These are phyloP conservation scores for Callipepla californica DNA, from an alignment of 2,113 vertebrate genomes.

Conservation along the genomic window DNA sequence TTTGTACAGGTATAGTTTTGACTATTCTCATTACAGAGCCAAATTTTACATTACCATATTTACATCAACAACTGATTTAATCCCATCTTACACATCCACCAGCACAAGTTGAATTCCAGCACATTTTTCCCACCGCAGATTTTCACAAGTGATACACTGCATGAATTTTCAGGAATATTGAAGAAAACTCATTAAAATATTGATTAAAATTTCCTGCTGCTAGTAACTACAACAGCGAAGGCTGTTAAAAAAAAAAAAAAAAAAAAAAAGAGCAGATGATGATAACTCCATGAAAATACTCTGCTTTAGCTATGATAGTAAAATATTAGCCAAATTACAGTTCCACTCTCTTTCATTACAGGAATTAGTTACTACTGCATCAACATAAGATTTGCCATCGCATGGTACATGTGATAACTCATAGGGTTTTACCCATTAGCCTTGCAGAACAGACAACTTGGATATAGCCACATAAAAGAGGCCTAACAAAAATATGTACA, in stretches of 20 bases:
- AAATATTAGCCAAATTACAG: not conserved
- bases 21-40: not conserved
- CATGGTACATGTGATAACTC: fast-evolving
- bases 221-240: not conserved
- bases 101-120: not conserved
- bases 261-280: not conserved
- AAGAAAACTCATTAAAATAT: not conserved
- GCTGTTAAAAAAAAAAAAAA: not conserved
- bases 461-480: not conserved
- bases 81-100: not conserved
- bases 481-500: not conserved
- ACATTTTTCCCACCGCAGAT: not conserved
- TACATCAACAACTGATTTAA: not conserved
- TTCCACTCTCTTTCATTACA: not conserved
- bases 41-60: not conserved
- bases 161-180: not conserved
- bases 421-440: not conserved
- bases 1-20: not conserved
- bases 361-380: not conserved
- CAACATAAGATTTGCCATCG: not conserved
- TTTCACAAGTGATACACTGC: not conserved
- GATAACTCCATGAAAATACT: not conserved
- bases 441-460: not conserved
- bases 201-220: not conserved
- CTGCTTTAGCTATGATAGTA: not conserved